phyloP scores from a whole-genome alignment of 2,113 vertebrate species.

The Uropsilus gracilis region DNA sequence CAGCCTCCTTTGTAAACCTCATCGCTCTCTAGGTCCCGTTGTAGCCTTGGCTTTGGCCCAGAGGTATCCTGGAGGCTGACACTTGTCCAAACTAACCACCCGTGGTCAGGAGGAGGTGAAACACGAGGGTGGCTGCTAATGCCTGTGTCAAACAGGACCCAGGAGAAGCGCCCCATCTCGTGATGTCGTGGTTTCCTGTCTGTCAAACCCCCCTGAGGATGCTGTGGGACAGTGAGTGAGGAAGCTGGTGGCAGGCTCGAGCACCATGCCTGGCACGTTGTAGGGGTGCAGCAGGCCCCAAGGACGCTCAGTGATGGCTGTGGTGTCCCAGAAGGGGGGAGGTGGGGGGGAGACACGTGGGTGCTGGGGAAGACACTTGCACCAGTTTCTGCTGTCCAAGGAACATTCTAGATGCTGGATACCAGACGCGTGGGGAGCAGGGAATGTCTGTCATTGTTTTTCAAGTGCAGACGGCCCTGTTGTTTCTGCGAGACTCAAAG shows the following conservation, averaged over 20 bases:
- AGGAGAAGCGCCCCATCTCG: not conserved
- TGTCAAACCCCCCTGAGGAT: not conserved
- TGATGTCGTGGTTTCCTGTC: not conserved
- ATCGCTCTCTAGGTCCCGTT: not conserved
- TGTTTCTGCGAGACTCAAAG: not conserved
- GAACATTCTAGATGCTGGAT: not conserved
- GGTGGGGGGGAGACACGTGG: not conserved
- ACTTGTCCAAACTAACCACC: not conserved
- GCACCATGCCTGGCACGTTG: not conserved
- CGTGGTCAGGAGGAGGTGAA: not conserved
- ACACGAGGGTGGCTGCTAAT: not conserved
- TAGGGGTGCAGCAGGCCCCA: not conserved
- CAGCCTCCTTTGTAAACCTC: not conserved
- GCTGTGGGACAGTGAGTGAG: not conserved
- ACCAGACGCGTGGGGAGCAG: not conserved
- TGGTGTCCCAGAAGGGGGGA: rapidly evolving
- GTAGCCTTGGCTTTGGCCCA: not conserved
- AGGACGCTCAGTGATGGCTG: no score
- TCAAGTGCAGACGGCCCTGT: not conserved
- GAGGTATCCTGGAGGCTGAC: not conserved
- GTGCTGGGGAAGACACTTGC: not conserved
- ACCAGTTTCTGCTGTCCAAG: not conserved
- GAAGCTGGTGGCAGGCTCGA: rapidly evolving
- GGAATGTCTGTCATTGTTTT: not conserved
- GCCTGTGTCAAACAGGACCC: not conserved